Base-by-base conservation (phyloP, 35 echinoderm and acorn worm species). In the Lytechinus pictus region DNA sequence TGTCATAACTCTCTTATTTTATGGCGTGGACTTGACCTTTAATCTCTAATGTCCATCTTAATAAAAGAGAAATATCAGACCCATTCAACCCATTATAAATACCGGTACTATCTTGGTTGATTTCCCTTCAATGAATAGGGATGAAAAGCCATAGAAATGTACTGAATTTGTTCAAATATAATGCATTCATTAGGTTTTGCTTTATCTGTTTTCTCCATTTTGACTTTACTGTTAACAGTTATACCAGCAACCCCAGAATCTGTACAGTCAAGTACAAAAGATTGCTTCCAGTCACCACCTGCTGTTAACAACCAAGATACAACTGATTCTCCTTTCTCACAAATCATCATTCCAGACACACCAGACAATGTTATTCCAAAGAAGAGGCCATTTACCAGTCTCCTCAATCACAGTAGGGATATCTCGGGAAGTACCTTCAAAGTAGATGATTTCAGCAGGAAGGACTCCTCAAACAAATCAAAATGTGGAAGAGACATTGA, bases 371-470 rank as follows among this genome's bases (percentile, higher is more conserved):
- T n/a, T 10, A 10, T 55, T 10, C 52, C 92, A n/a, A 54, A 90
- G 88, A 90, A 93, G 92, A 54, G 54, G 53, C 92, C 28, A 10
- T 93, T 93, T 55, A 93, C 92, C 53, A 93, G 92, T 54, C 55
- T 93, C 4, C 54, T 93, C 54, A 57, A 54, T 10, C 29, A 33
- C 92, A 93, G n/a, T 9, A 55, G 53, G 19, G 55, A 28, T 93
- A 5, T 28, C 54, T 54, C 54, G 21, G 24, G 53, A 19, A n/a
- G 54, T 28, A 55, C 53, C 13, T 27, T 33, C 29, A 55, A 57
- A 54, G 9, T n/a, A 11, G 54, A 57, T 16, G 52, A 93, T 53
- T 24, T 9, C 9, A n/a, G 92, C 4, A 55, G 10, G 92, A 57
- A 93, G 55, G 29, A 54, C 11, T 93, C 55, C 3, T 93, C 92